These are phyloP conservation scores for Poecilia latipinna DNA, from an alignment of 2,113 vertebrate genomes.

Conservation along the genomic window DNA sequence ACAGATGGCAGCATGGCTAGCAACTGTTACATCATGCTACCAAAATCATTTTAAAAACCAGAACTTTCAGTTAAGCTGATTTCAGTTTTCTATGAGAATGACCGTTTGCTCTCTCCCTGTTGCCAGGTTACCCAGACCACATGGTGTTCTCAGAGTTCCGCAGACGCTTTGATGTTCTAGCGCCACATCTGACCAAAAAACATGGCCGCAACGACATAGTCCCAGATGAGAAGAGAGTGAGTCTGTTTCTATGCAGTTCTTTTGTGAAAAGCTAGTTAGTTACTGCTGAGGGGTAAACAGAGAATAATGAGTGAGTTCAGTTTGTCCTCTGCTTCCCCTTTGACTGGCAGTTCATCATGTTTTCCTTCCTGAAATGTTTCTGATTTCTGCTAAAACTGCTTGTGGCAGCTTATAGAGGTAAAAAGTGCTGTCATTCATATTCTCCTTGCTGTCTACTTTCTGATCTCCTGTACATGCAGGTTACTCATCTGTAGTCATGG, in stretches of 20 bases:
- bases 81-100: neutral
- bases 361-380: neutral
- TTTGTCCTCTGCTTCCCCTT: neutral
- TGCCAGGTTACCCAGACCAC: conserved; percentile 93
- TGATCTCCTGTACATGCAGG: no score
- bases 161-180: conserved; percentile 91
- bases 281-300: neutral
- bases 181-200: conserved; percentile 95
- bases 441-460: no score
- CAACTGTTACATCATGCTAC: neutral
- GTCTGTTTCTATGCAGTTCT: conserved; percentile 24
- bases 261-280: no score
- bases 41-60: neutral
- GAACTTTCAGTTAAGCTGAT: neutral
- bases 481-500: no score
- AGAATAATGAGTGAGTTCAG: neutral
- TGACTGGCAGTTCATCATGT: neutral
- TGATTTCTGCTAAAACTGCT: neutral
- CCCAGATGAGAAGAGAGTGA: conserved; percentile 91
- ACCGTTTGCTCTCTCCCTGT: neutral
- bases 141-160: conserved; percentile 98
- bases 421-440: no score
- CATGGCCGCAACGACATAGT: conserved; percentile 94
- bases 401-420: no score
- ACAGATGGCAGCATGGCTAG: neutral